phyloP scores from a whole-genome alignment of 2,113 vertebrate genomes.

The Gopherus evgoodei region DNA sequence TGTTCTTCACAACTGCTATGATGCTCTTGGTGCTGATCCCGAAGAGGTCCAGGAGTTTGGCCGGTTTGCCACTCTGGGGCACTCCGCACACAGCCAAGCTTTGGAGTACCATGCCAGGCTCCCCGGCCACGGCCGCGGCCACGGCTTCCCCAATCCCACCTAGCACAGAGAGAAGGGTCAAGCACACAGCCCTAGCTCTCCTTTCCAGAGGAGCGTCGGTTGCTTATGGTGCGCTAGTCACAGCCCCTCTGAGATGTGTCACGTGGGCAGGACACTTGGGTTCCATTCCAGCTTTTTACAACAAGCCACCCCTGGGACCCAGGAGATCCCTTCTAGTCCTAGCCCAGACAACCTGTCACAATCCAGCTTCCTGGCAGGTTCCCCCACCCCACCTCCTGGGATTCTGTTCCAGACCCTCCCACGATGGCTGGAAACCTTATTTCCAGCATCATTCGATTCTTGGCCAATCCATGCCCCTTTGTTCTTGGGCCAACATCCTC shows the following conservation, averaged over 20 bases:
- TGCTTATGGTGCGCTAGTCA: too few relatives aligned
- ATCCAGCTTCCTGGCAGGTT: neutral
- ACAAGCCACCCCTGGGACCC: neutral
- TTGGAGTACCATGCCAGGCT: conserved; percentile 84
- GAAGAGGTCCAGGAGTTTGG: conserved; percentile 85
- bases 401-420: neutral
- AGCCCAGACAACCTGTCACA: too few relatives aligned
- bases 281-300: neutral
- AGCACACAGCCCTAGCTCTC: too few relatives aligned
- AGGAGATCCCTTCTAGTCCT: neutral
- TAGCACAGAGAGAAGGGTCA: conserved; percentile 36
- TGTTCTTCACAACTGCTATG: conserved; percentile 78
- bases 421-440: neutral
- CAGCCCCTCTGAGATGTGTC: too few relatives aligned
- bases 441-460: too few relatives aligned
- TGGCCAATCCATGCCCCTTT: neutral
- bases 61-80: conserved; percentile 85
- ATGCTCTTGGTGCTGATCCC: conserved; percentile 88
- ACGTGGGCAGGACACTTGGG: neutral
- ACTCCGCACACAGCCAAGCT: conserved; percentile 82
- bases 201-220: neutral
- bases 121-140: conserved; percentile 80
- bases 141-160: conserved; percentile 90
- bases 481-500: neutral
- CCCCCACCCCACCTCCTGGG: neutral